Evolutionary conservation across 2,797 vertebrate genomes (phyloP).

Genomic region (Gobio occitaniae): DNA sequence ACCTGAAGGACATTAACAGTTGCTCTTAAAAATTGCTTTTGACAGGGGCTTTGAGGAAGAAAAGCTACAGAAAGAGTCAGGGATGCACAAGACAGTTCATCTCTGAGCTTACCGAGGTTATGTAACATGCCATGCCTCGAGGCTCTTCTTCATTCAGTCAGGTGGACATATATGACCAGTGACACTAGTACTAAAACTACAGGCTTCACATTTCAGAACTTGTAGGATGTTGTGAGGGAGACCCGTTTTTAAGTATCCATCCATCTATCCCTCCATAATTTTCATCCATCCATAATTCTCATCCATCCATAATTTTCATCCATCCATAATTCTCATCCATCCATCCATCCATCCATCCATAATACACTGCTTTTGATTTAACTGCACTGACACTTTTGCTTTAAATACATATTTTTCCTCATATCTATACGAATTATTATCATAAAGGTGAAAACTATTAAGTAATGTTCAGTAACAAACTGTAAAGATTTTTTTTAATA

Average conservation of each 20-base stretch:
- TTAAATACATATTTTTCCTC: too few relatives aligned
- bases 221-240: neutral
- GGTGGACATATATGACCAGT: neutral
- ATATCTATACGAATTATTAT: too few relatives aligned
- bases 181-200: neutral
- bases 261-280: too few relatives aligned
- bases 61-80: neutral
- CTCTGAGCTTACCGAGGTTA: neutral
- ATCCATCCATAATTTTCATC: too few relatives aligned
- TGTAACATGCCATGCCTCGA: conserved; percentile 9
- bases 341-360: too few relatives aligned
- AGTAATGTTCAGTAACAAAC: neutral
- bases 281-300: too few relatives aligned
- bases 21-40: conserved; percentile 11
- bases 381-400: neutral
- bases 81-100: conserved; percentile 10
- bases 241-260: neutral
- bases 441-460: neutral
- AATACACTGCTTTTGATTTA: neutral
- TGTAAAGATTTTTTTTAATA: neutral
- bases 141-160: conserved; percentile 22
- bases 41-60: neutral
- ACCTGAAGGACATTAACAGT: neutral
- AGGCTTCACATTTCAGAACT: neutral
- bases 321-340: too few relatives aligned